Base-by-base conservation (phyloP, 2,797 vertebrate genomes). In the Melanotaenia parkinsoni region DNA sequence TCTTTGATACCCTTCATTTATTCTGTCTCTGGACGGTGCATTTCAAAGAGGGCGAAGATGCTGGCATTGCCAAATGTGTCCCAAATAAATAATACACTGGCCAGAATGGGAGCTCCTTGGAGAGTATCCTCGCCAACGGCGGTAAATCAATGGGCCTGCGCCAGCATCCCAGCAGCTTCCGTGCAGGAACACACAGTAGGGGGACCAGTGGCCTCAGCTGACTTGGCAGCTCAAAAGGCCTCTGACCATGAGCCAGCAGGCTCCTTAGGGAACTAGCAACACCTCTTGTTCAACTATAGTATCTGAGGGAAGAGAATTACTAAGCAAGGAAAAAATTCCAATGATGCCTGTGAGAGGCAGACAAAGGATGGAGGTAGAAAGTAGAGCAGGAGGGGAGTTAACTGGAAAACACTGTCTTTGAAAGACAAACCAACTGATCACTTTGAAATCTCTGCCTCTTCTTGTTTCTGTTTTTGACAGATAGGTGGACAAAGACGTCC, bases 1-100 rank as follows among this genome's bases (percentile, higher is more conserved):
- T 90, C 90, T 92, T 93, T 92, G 90, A 92, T 91, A 91, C 79
- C 74, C 62, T 90, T 92, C 90, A 88, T 91, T 92, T 91, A 88
- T 90, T 91, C 86, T 74, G 81, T 86, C 89, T 91, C 86, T 70
- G 81, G 83, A 87, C 56, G 71, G 82, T 56, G 76, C 80, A 86
- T 89, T 92, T 90, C 81, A 89, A 88, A 88, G 67, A 83, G 76
- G 85, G 81, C 87, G 88, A 88, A 88, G 83, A 89, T 81, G 86
- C 68, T 74, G 6, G 40, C 68, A 14, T 87, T 88, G 92, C 93
- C 92, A 94, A 93, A 93, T 89, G 86, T 79, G 88, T 88, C 90
- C 85, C 88, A 91, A 93, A 93, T 89, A 94, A 93, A 94, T 89
- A 82, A 91, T 89, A 90, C 86, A 83, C 85, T 75, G 77, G 86